These are phyloP conservation scores for Brenthis daphne DNA, from an alignment of 2,888 invertebrate species.

Conservation along the genomic window DNA sequence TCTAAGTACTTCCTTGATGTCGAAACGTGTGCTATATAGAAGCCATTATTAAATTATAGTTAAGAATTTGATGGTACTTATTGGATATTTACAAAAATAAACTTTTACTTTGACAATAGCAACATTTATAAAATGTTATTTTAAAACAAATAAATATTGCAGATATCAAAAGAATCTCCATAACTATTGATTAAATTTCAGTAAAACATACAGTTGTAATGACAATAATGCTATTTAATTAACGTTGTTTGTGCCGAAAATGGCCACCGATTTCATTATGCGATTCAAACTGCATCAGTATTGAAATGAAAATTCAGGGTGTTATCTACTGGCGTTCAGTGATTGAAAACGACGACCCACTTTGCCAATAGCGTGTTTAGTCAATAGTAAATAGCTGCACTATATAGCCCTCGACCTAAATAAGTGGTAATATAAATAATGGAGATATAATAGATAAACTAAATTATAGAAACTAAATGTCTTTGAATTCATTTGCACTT, in stretches of 20 bases:
- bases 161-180: background rate
- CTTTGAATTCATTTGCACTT: too few species aligned
- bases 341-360: slow-evolving; percentile 37
- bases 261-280: slow-evolving; percentile 39
- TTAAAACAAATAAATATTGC: background rate
- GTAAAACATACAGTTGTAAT: slow-evolving; percentile 16
- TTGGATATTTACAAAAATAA: too few species aligned
- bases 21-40: too few species aligned
- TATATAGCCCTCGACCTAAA: slow-evolving; percentile 24
- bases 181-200: slow-evolving; percentile 13
- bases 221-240: slow-evolving; percentile 36
- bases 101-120: too few species aligned
- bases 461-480: background rate
- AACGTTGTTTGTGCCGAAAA: slow-evolving; percentile 39
- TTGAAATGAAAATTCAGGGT: slow-evolving; percentile 27
- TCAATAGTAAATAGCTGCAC: slow-evolving; percentile 31
- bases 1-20: too few species aligned
- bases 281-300: slow-evolving; percentile 29
- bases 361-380: slow-evolving; percentile 31
- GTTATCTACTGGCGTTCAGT: slow-evolving; percentile 27
- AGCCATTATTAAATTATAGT: too few species aligned
- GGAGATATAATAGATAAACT: slow-evolving; percentile 12
- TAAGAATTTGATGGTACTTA: too few species aligned
- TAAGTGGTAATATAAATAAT: slow-evolving; percentile 27
- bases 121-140: background rate